Evolutionary conservation across 2,113 vertebrate genomes (phyloP).

Genomic region (Hiodon tergisus): DNA sequence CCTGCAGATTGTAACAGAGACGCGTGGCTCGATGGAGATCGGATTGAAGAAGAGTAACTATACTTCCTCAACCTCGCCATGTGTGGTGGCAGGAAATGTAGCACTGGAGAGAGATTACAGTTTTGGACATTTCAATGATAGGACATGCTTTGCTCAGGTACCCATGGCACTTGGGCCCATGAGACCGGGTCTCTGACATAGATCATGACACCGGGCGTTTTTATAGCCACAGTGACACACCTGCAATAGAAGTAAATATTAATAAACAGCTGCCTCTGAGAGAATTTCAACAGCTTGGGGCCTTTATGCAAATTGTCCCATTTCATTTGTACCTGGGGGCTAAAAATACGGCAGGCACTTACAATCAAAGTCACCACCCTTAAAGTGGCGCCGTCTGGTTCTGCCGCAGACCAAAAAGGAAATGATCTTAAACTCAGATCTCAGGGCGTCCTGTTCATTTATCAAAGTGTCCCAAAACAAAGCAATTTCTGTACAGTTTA

Average conservation of each 20-base stretch:
- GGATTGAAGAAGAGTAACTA: too few relatives aligned
- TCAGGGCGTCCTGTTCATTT: neutral
- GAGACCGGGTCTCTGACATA: neutral
- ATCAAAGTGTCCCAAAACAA: conserved; percentile 4
- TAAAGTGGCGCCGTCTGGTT: neutral
- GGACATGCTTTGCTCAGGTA: neutral
- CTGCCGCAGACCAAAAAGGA: neutral
- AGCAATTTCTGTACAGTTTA: neutral
- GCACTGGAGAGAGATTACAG: neutral
- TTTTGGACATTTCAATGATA: neutral
- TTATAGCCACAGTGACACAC: neutral
- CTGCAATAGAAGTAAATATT: neutral
- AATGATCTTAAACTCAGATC: conserved; percentile 1
- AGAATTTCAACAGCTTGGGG: neutral
- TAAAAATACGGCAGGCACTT: neutral
- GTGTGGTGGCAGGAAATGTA: too few relatives aligned
- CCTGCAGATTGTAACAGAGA: too few relatives aligned
- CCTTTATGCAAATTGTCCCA: conserved; percentile 7
- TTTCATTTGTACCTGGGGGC: neutral
- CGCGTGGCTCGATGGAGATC: too few relatives aligned
- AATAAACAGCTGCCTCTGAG: neutral
- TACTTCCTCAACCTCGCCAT: too few relatives aligned
- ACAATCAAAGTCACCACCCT: neutral
- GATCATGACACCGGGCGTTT: neutral
- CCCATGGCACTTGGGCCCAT: too few relatives aligned